A percentile compares a stretch with the other conserved stretches of the same genome.
Evolutionary conservation across 2,888 invertebrate species (phyloP).

Genomic region (Eupsilia transversa): DNA sequence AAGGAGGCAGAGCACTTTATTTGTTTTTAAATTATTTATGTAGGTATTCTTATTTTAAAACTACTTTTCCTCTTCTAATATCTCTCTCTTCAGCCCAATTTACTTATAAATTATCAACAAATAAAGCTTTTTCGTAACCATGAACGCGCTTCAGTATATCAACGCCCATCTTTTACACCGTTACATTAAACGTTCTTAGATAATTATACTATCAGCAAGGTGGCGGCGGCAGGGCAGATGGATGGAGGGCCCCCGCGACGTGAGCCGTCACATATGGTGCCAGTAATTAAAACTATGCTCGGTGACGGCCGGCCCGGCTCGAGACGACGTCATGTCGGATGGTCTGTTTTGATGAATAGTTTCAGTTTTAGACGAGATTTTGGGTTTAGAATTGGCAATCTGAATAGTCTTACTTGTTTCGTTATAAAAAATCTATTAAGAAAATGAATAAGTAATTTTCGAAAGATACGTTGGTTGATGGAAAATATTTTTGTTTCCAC

Average conservation of each 20-base stretch:
- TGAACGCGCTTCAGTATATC: constrained; percentile 22
- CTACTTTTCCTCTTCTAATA: too few species aligned
- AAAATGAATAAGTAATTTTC: not conserved
- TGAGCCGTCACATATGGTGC: constrained; percentile 86
- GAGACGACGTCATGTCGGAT: constrained; percentile 36
- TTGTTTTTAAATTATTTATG: too few species aligned
- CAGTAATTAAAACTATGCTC: constrained; percentile 84
- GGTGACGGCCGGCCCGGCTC: constrained; percentile 33
- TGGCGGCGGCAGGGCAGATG: constrained; percentile 78
- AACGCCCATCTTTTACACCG: constrained; percentile 59
- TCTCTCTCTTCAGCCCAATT: not conserved
- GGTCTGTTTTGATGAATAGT: constrained; percentile 42
- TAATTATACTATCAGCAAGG: constrained; percentile 88
- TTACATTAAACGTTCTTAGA: constrained; percentile 77
- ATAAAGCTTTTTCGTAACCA: not conserved
- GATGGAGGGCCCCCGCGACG: constrained; percentile 80
- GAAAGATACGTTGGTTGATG: not conserved
- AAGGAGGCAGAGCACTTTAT: too few species aligned
- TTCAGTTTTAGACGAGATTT: not conserved
- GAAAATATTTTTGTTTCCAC: not conserved
- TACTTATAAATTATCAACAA: not conserved
- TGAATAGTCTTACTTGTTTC: not conserved
- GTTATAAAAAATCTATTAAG: not conserved
- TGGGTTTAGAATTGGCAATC: not conserved
- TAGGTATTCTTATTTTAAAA: too few species aligned